Conservation (phyloP, 92 coral and sea anemone genomes). For the Blastomussa wellsi region DNA sequence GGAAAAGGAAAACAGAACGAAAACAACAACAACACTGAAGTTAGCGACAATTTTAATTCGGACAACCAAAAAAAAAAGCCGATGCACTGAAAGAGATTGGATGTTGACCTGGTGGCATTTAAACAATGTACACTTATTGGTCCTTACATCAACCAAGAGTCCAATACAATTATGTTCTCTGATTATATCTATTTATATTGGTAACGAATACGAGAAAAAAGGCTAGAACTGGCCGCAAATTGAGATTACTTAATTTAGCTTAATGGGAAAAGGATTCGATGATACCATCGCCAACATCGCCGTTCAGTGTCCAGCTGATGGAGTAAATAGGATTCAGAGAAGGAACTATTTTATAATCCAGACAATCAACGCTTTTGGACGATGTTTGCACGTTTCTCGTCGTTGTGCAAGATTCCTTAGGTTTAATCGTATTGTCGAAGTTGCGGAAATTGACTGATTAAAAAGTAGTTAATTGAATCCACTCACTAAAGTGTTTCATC, state of each 20-base stretch:
- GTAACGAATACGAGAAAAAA: neutral
- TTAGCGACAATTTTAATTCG: neutral
- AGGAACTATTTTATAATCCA: no score
- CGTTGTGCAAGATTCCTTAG: no score
- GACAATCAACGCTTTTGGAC: neutral
- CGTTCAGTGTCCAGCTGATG: neutral
- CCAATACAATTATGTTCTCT: no score
- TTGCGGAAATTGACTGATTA: no score
- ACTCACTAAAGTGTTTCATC: no score
- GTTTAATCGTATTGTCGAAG: no score
- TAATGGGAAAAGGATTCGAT: neutral
- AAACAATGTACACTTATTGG: neutral
- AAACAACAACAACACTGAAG: neutral
- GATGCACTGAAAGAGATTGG: neutral
- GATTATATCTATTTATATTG: neutral
- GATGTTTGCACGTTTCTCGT: neutral
- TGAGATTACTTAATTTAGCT: no score
- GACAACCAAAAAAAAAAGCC: no score
- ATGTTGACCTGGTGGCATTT: neutral
- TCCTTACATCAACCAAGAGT: neutral
- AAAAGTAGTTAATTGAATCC: neutral
- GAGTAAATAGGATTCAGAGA: neutral
- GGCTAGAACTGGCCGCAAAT: neutral
- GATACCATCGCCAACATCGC: neutral
- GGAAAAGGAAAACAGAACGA: no score